Percentiles rank a stretch among this genome's conserved stretches.
Evolutionary conservation across 2,113 vertebrate species (phyloP).

Genomic region (Xyrauchen texanus): DNA sequence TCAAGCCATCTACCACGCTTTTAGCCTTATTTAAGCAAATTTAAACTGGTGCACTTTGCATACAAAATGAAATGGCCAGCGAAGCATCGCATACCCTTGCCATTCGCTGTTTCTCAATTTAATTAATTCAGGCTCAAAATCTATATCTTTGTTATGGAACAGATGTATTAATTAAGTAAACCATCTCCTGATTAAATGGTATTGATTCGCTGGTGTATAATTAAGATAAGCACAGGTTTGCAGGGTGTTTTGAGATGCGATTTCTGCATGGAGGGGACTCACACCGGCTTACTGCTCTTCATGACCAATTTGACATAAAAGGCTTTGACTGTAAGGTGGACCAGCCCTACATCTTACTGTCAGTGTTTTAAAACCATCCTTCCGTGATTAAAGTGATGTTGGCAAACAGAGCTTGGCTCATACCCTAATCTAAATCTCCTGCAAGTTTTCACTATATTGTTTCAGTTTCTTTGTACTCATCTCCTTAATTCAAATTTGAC

Average conservation of each 20-base stretch:
- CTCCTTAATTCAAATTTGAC: background rate
- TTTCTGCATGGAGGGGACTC: constrained; percentile 41
- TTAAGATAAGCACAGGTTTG: constrained; percentile 72
- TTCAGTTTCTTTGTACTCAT: background rate
- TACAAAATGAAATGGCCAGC: constrained; percentile 44
- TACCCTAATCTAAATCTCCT: constrained; percentile 6
- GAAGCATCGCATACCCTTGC: constrained; percentile 52
- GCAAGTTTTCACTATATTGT: constrained; percentile 4
- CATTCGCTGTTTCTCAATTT: constrained; percentile 62
- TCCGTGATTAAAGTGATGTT: constrained; percentile 4
- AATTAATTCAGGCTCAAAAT: constrained; percentile 72
- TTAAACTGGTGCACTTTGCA: constrained; percentile 23
- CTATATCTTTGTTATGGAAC: constrained; percentile 72
- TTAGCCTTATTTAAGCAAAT: constrained; percentile 59
- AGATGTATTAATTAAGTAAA: constrained; percentile 76
- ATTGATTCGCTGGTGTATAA: constrained; percentile 73
- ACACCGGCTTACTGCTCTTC: constrained; percentile 30
- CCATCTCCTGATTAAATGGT: constrained; percentile 78
- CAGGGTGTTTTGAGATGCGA: constrained; percentile 45
- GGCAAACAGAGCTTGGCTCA: constrained; percentile 8
- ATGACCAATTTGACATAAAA: constrained; percentile 33
- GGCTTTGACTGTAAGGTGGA: constrained; percentile 18
- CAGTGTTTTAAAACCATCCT: constrained; percentile 14
- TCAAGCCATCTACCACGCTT: constrained; percentile 40
- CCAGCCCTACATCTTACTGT: constrained; percentile 11